Percentiles rank a stretch among this genome's conserved stretches.
Conservation (phyloP, 2,888 invertebrate genomes). For the Drosophila trichaetosa region DNA sequence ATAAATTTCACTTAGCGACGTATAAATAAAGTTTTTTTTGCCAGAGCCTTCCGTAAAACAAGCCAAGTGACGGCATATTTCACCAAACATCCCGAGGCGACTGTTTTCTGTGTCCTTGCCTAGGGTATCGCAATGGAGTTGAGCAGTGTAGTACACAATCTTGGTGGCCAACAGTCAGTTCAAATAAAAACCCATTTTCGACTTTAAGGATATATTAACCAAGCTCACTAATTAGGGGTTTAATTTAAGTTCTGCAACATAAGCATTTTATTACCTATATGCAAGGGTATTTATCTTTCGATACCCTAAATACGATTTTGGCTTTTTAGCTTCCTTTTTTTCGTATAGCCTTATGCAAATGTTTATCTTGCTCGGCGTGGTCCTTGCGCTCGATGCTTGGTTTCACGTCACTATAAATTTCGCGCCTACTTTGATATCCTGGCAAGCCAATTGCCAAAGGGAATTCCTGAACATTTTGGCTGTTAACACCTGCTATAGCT, state of each 20-base stretch:
- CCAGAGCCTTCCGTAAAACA: constrained; percentile 32
- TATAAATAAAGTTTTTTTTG: constrained; percentile 72
- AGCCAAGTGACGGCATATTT: constrained; percentile 56
- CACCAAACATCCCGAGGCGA: constrained; percentile 59
- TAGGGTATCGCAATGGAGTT: not conserved
- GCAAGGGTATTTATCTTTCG: constrained; percentile 4
- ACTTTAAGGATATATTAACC: not conserved
- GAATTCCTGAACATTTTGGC: constrained; percentile 41
- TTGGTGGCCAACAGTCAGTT: not conserved
- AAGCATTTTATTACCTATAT: not conserved
- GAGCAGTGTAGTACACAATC: not conserved
- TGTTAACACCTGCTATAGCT: constrained; percentile 43
- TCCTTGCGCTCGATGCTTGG: constrained; percentile 32
- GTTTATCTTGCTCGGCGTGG: constrained; percentile 40
- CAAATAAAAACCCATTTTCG: not conserved
- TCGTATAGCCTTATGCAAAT: constrained; percentile 28
- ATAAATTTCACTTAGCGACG: constrained; percentile 79
- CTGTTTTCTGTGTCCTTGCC: constrained; percentile 5
- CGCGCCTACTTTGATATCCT: constrained; percentile 59
- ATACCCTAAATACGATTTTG: not conserved
- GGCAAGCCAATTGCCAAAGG: constrained; percentile 35
- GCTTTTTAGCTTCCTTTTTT: not conserved
- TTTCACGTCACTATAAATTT: constrained; percentile 54
- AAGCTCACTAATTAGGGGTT: not conserved
- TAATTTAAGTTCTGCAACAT: not conserved